These are phyloP conservation scores for Stramonita haemastoma DNA, from an alignment of 2,888 invertebrate species.

Conservation along the genomic window DNA sequence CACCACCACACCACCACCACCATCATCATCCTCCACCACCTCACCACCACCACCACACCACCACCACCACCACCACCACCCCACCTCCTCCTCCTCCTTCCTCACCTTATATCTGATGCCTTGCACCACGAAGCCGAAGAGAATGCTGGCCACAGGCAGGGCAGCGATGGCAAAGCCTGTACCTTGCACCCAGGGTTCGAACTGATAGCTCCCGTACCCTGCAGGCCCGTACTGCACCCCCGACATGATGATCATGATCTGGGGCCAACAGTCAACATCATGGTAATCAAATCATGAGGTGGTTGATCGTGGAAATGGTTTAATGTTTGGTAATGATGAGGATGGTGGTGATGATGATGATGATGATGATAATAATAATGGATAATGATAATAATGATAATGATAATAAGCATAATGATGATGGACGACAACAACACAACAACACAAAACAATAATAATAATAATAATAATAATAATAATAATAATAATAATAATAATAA, in stretches of 20 bases:
- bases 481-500: too few relatives aligned
- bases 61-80: conserved; percentile 18
- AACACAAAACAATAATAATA: too few relatives aligned
- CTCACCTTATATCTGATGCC: conserved; percentile 45
- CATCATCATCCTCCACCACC: not conserved
- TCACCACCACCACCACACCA: conserved; percentile 19
- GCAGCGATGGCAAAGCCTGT: conserved; percentile 61
- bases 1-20: conserved; percentile 7
- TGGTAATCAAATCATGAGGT: not conserved
- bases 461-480: too few relatives aligned
- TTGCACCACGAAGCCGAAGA: conserved; percentile 45
- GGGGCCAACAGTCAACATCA: not conserved
- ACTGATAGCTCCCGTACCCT: conserved; percentile 52
- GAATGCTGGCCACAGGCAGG: conserved; percentile 55
- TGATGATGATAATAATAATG: not conserved
- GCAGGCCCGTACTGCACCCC: conserved; percentile 58
- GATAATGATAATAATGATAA: too few relatives aligned
- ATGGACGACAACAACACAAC: too few relatives aligned
- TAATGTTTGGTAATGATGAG: too few relatives aligned
- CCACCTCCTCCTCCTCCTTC: not conserved
- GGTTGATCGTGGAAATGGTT: too few relatives aligned
- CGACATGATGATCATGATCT: conserved; percentile 62
- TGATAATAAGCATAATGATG: too few relatives aligned
- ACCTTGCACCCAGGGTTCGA: conserved; percentile 56
- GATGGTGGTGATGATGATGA: not conserved